Conservation (phyloP, 1,140 invertebrate species). For the Hesperophylax magnus region DNA sequence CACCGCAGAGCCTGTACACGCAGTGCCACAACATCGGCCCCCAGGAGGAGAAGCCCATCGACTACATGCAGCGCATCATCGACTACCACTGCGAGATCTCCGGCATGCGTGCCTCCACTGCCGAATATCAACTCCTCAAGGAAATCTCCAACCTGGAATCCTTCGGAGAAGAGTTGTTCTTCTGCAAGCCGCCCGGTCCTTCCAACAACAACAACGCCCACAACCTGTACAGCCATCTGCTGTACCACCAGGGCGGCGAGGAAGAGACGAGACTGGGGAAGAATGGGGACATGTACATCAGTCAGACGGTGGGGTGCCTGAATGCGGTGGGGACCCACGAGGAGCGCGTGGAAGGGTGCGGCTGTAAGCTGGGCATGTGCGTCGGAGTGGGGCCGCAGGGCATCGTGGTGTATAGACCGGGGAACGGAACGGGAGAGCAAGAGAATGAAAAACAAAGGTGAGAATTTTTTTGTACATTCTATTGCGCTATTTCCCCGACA, state of each 20-base stretch:
- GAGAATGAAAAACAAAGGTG: constrained; percentile 77
- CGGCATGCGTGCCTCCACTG: constrained; percentile 69
- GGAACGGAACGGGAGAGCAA: constrained; percentile 70
- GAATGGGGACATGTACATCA: constrained; percentile 67
- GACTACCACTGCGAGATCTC: constrained; percentile 73
- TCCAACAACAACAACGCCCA: constrained; percentile 64
- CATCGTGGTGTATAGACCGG: constrained; percentile 78
- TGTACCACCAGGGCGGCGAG: constrained; percentile 65
- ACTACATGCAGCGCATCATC: constrained; percentile 76
- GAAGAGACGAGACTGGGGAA: constrained; percentile 65
- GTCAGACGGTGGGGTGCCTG: constrained; percentile 68
- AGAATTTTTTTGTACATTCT: neutral
- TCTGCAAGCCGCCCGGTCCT: constrained; percentile 74
- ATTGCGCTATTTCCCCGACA: too few species aligned
- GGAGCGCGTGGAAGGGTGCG: constrained; percentile 62
- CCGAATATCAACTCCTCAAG: constrained; percentile 86
- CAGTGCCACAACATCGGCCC: constrained; percentile 75
- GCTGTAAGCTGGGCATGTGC: constrained; percentile 67
- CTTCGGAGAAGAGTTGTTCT: constrained; percentile 89
- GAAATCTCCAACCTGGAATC: constrained; percentile 83
- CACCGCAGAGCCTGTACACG: constrained; percentile 73
- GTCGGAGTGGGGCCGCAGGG: constrained; percentile 88
- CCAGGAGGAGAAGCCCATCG: constrained; percentile 74
- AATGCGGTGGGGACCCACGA: constrained; percentile 60
- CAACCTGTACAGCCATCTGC: constrained; percentile 67